Evolutionary conservation across 2,113 vertebrate species (phyloP), one percentile per base, ranked within the genome.

Genomic region (Cranoglanis bouderius): DNA sequence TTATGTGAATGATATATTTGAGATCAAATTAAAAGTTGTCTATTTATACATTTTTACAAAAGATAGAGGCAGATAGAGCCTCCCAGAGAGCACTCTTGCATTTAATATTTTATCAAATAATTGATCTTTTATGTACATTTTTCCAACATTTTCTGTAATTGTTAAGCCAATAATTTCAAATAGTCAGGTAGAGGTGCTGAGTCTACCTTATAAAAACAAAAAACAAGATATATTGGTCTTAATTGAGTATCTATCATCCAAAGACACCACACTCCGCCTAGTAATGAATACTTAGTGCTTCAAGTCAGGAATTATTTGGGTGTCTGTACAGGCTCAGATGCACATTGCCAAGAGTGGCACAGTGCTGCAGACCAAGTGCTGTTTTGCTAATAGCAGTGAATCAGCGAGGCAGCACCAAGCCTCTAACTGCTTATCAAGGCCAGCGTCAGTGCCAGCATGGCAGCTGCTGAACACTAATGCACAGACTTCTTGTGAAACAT

Each of bases 371-470:
- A 90, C 77, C 55, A 43, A 89, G 70, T 53, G 67, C 57, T 86
- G 80, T 88, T 83, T 77, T 86, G 88, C 40, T 86, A 90, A 91
- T 88, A 84, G 59, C 86, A 70, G 57, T 51, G 75, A 84, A 90
- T 86, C 88, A 84, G 59, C 12, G 19, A 89, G 84, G 85, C 90
- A 84, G 87, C 88, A 78, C 86, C 29, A 32, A 75, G 35, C 75
- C 63, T 90, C 59, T 90, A 61, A 9, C 88, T 91, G 83, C 84
- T 88, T 85, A 89, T 91, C 88, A 90, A 86, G 88, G 90, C 88
- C 88, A 86, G 53, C 49, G 26, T 88, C 85, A 88, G 87, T 90
- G 89, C 85, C 88, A 88, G 85, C 40, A 61, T 55, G 78, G 85
- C 87, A 90, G 84, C 88, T 89, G 90, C 90, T 86, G 51, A 88